A percentile compares a stretch with the other conserved stretches of the same genome.
These are phyloP conservation scores for Poeciliopsis prolifica DNA, from an alignment of 2,113 vertebrate species.

Conservation along the genomic window DNA sequence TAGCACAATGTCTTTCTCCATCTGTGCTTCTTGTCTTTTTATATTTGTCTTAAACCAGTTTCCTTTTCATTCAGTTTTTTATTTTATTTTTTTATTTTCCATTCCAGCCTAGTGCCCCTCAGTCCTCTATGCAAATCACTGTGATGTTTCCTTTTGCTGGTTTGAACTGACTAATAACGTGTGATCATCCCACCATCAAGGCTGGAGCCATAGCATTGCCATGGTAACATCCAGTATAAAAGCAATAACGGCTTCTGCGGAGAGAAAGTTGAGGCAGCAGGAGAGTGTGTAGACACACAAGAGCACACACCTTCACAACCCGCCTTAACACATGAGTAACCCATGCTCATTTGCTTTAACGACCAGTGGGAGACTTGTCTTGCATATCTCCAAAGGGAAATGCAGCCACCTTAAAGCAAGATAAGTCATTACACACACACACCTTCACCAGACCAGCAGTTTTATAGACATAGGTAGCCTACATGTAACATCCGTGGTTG, in stretches of 20 bases:
- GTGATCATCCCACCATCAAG: slow-evolving; percentile 81
- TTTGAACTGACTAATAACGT: slow-evolving; percentile 84
- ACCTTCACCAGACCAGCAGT: slow-evolving; percentile 53
- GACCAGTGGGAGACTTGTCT: slow-evolving; percentile 63
- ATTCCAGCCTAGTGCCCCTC: slow-evolving; percentile 6
- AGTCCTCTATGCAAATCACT: slow-evolving; percentile 43
- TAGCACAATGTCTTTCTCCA: slow-evolving; percentile 4
- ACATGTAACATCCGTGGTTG: background rate
- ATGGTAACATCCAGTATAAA: slow-evolving; percentile 69
- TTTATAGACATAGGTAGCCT: background rate
- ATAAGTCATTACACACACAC: slow-evolving; percentile 63
- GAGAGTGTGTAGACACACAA: slow-evolving; percentile 4
- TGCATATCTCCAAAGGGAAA: slow-evolving; percentile 61
- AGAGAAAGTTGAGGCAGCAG: slow-evolving; percentile 43
- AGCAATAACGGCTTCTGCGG: slow-evolving; percentile 56
- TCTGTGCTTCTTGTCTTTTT: slow-evolving; percentile 3
- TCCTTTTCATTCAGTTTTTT: background rate
- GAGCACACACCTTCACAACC: slow-evolving; percentile 13
- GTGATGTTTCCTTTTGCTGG: slow-evolving; percentile 26
- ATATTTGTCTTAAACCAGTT: slow-evolving; percentile 10
- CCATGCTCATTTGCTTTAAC: slow-evolving; percentile 67
- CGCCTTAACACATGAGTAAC: slow-evolving; percentile 26
- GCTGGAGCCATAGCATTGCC: slow-evolving; percentile 75
- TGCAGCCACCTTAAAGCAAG: slow-evolving; percentile 62
- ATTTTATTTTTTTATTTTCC: background rate